Base-by-base conservation (phyloP, 2,888 invertebrate species). In the Drosophila fungiperda region DNA sequence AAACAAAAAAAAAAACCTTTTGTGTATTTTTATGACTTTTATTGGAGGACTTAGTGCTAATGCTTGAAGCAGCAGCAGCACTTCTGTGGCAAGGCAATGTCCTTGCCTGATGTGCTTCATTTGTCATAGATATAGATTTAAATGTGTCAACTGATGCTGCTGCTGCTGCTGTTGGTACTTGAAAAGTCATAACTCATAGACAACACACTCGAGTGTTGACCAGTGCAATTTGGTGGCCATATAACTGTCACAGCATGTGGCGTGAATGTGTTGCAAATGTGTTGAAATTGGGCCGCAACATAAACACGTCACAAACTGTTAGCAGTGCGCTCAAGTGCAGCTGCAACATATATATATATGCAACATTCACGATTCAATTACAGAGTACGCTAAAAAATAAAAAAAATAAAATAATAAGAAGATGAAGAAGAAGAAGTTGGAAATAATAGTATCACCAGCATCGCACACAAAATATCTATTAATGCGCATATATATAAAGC, bases 211-310 rank as follows among this genome's bases (percentile, higher is more conserved):
- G 66, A 72, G 76, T 76, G 83, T 69, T 78, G 78, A 64, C 75
- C 68, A 64, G 48, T 69, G 74, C 64, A 66, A 54, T 42, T 23
- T 48, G 49, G 48, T 73, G 80, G 82, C 70, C 76, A 69, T 75
- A 85, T 81, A 87, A 87, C 76, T 85, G 85, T 85, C 83, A 76
- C 68, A 76, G 87, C 79, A 76, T 83, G 86, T 86, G 87, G 79
- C 86, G 82, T 68, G 78, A 80, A 76, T 82, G 76, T 87, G 83
- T 74, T 76, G 83, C 87, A 76, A 74, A 74, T 76, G 73, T 76
- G 69, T 62, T 67, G 74, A 64, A 64, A 57, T 38, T 64, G 62
- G 26, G 50, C 71, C 45, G 42, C 65, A 74, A 75, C 29, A 80
- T 80, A 83, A 74, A 55, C 66, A 68, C 73, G 69, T 82, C 76